Evolutionary conservation across 1,140 invertebrate species (phyloP).

Genomic region (Diorhabda elongata): DNA sequence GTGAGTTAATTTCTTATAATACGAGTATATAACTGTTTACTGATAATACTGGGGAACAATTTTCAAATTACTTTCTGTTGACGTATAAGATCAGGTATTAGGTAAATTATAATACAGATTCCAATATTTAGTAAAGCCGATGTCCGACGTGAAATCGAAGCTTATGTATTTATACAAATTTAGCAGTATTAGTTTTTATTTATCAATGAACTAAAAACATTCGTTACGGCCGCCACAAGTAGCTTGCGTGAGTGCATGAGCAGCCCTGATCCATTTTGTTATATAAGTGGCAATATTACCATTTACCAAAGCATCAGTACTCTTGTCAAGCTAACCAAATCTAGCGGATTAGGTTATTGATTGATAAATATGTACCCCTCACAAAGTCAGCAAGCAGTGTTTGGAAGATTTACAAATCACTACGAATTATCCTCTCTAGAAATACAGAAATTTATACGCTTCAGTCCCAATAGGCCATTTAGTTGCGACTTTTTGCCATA

Average conservation of each 20-base stretch:
- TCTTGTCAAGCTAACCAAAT: slow-evolving; percentile 24
- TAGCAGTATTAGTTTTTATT: no score
- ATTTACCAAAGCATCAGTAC: slow-evolving; percentile 15
- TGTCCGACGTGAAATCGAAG: no score
- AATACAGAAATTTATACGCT: neutral
- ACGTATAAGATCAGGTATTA: no score
- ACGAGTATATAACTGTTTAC: no score
- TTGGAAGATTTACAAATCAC: slow-evolving; percentile 13
- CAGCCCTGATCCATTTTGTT: slow-evolving; percentile 24
- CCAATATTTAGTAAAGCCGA: no score
- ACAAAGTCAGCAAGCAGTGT: slow-evolving; percentile 23
- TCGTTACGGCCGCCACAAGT: neutral
- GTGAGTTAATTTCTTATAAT: no score
- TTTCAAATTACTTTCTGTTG: no score
- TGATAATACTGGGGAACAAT: no score
- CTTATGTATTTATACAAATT: no score
- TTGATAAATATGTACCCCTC: slow-evolving; percentile 31
- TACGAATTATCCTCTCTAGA: neutral
- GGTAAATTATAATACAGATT: no score
- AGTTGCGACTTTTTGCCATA: neutral
- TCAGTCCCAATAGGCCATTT: neutral
- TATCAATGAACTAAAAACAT: no score
- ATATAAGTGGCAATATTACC: slow-evolving; percentile 28
- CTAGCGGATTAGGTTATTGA: slow-evolving; percentile 25
- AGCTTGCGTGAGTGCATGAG: slow-evolving; percentile 8